Conservation (phyloP, 2,797 vertebrate species). For the Coendou prehensilis region DNA sequence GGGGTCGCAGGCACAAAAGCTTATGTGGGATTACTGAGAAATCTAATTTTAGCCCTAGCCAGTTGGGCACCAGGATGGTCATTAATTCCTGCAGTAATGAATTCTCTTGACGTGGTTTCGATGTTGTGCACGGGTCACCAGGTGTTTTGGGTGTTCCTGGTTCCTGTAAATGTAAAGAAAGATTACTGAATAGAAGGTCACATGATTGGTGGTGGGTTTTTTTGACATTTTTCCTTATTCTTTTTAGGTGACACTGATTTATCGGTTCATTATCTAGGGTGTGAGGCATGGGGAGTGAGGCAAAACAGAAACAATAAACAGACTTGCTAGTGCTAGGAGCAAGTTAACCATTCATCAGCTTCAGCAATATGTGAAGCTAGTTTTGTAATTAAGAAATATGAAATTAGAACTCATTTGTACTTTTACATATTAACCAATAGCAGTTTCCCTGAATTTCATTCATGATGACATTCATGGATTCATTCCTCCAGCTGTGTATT, state of each 20-base stretch:
- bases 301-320: neutral
- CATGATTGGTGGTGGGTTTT: neutral
- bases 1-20: neutral
- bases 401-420: neutral
- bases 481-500: neutral
- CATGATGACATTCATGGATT: neutral
- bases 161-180: neutral
- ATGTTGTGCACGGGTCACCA: neutral
- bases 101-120: neutral
- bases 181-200: neutral
- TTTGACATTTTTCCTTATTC: neutral
- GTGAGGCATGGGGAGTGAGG: neutral
- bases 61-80: neutral
- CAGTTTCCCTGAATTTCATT: constrained; percentile 30
- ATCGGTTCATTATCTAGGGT: neutral
- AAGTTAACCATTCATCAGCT: neutral
- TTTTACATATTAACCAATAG: constrained; percentile 13
- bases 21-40: neutral
- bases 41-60: neutral
- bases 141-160: neutral
- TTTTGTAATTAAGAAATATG: neutral
- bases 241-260: neutral
- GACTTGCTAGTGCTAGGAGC: neutral
- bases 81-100: neutral
- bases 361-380: neutral